phyloP scores from a whole-genome alignment of 2,888 invertebrate genomes.

The Lepeophtheirus nordmannii region DNA sequence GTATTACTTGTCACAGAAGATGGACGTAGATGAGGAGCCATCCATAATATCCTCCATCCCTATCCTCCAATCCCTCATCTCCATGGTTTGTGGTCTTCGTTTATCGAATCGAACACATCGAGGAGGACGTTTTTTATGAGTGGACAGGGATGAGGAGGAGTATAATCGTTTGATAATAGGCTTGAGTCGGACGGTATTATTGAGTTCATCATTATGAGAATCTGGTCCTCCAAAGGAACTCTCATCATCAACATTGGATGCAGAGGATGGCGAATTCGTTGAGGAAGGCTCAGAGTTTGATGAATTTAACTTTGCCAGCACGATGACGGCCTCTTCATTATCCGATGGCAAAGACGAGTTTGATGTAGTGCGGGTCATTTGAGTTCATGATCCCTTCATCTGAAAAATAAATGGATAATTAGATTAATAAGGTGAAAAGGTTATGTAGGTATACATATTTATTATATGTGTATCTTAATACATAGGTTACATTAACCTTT shows the following conservation, averaged over 20 bases:
- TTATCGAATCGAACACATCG: constrained; percentile 18
- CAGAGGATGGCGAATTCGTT: background rate
- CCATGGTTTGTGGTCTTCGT: constrained; percentile 20
- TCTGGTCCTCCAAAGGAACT: too few relatives aligned
- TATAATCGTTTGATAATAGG: background rate
- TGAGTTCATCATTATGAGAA: too few relatives aligned
- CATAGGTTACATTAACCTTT: too few relatives aligned
- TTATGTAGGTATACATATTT: too few relatives aligned
- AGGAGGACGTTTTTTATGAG: constrained; percentile 24
- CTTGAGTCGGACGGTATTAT: constrained; percentile 2
- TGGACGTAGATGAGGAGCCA: background rate
- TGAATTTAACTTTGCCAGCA: background rate
- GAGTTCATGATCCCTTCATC: background rate
- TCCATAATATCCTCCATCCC: background rate
- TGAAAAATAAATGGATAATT: background rate
- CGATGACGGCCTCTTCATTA: background rate
- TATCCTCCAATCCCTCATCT: constrained; percentile 3
- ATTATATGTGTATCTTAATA: too few relatives aligned
- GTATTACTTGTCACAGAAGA: background rate
- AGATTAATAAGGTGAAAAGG: too few relatives aligned
- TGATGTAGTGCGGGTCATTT: background rate
- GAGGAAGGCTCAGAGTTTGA: background rate
- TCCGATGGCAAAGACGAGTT: background rate
- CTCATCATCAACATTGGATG: too few relatives aligned
- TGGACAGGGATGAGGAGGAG: background rate